Evolutionary conservation across 2,888 invertebrate genomes (phyloP).

Genomic region (Chelonus formosanus): DNA sequence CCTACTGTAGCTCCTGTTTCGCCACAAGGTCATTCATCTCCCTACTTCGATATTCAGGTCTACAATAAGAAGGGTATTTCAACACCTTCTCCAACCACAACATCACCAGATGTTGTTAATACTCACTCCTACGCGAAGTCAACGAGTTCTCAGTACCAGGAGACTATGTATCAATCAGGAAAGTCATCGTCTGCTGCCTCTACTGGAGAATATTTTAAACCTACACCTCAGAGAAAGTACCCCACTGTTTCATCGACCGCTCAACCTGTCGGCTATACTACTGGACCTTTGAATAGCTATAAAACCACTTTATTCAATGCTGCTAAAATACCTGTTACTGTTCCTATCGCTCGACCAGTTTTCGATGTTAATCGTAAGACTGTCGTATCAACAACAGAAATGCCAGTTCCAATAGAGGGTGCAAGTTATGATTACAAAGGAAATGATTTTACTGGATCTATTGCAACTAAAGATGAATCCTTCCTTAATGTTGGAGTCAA

Average conservation of each 20-base stretch:
- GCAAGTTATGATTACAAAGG: conserved; percentile 34
- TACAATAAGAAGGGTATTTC: conserved; percentile 45
- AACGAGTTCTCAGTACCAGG: conserved; percentile 26
- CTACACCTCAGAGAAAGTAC: conserved; percentile 28
- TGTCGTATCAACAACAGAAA: conserved; percentile 46
- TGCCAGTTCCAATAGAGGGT: conserved; percentile 41
- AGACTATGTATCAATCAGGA: conserved; percentile 33
- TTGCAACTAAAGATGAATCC: conserved; percentile 35
- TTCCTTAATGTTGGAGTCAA: conserved; percentile 45
- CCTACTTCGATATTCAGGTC: conserved; percentile 49
- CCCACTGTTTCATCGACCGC: conserved; percentile 42
- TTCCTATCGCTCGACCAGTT: conserved; percentile 41
- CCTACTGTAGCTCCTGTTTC: conserved; percentile 19
- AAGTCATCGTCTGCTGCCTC: conserved; percentile 33
- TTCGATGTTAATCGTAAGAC: conserved; percentile 50
- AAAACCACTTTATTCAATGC: conserved; percentile 50
- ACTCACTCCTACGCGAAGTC: conserved; percentile 42
- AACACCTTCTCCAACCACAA: conserved; percentile 39
- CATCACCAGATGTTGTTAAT: conserved; percentile 38
- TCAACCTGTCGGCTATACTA: conserved; percentile 49
- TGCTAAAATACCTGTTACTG: conserved; percentile 43
- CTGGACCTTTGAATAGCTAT: conserved; percentile 48
- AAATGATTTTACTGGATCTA: conserved; percentile 35
- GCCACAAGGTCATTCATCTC: conserved; percentile 32
- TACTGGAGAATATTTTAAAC: conserved; percentile 26